Percentiles rank a stretch among this genome's conserved stretches.
Conservation (phyloP, 2,888 invertebrate genomes). For the Stenchaetothrips biformis region DNA sequence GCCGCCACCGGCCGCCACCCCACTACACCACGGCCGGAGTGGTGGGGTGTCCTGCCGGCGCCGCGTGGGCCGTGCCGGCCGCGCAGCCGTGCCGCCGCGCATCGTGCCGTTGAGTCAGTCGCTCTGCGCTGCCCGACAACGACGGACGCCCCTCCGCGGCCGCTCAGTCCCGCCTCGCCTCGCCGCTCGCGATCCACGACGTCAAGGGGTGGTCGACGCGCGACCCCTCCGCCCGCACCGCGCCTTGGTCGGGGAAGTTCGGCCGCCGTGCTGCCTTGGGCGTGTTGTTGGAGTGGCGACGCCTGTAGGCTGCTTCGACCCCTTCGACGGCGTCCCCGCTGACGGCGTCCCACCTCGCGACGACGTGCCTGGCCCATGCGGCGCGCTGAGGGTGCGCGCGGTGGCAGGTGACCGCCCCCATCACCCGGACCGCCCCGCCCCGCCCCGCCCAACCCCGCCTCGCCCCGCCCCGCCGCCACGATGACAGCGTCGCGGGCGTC, state of each 20-base stretch:
- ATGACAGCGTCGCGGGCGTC: neutral
- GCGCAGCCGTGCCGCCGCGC: neutral
- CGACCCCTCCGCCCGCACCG: neutral
- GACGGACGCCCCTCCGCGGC: neutral
- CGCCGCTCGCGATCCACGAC: neutral
- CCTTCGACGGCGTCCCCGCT: neutral
- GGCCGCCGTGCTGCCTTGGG: too few relatives aligned
- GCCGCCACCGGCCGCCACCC: neutral
- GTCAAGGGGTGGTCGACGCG: neutral
- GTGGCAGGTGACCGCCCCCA: neutral
- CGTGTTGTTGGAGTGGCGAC: neutral
- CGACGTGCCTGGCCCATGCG: neutral
- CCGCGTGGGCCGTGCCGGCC: neutral
- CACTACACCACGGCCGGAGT: too few relatives aligned
- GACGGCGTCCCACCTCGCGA: neutral
- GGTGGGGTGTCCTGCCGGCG: neutral
- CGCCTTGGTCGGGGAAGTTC: neutral
- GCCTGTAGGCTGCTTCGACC: neutral
- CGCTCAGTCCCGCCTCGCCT: neutral
- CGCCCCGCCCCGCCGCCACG: neutral
- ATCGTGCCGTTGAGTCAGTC: slow-evolving; percentile 5
- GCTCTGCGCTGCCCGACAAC: neutral
- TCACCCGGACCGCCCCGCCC: neutral
- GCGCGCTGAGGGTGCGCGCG: neutral
- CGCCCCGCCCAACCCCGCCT: too few relatives aligned